Percentiles rank a stretch among this genome's conserved stretches.
Conservation (phyloP, 1,140 invertebrate genomes). For the Zaprionus africanus region DNA sequence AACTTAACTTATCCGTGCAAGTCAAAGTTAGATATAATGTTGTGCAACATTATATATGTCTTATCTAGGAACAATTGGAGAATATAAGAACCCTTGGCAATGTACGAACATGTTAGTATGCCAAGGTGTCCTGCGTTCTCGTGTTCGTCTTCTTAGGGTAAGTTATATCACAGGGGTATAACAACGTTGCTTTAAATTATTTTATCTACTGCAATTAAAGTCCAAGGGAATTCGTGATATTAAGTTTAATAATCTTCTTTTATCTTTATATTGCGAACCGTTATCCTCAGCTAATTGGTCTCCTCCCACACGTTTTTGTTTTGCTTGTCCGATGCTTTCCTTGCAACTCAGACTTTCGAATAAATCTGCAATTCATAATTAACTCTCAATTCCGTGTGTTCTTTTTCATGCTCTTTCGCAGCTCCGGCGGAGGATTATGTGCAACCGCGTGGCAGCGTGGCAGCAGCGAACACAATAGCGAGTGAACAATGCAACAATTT, state of each 20-base stretch:
- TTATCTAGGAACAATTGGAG: no score
- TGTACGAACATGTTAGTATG: no score
- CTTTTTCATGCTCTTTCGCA: slow-evolving; percentile 37
- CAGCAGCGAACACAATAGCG: slow-evolving; percentile 15
- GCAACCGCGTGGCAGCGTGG: slow-evolving; percentile 20
- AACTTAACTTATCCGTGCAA: no score
- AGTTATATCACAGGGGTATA: no score
- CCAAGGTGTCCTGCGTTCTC: no score
- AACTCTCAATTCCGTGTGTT: slow-evolving; percentile 27
- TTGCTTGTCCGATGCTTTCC: not conserved
- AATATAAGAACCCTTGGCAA: no score
- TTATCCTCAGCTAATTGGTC: not conserved
- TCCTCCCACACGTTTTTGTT: not conserved
- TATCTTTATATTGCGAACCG: not conserved
- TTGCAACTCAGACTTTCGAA: not conserved
- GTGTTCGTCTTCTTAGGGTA: no score
- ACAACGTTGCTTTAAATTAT: no score
- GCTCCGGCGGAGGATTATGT: slow-evolving; percentile 34
- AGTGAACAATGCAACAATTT: slow-evolving; percentile 74
- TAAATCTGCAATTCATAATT: slow-evolving; percentile 54
- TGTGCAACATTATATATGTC: no score
- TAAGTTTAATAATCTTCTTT: not conserved
- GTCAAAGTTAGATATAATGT: no score
- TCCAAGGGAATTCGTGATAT: no score
- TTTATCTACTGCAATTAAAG: no score